Conservation (phyloP, 2,888 invertebrate species). For the Cosmia trapezina region DNA sequence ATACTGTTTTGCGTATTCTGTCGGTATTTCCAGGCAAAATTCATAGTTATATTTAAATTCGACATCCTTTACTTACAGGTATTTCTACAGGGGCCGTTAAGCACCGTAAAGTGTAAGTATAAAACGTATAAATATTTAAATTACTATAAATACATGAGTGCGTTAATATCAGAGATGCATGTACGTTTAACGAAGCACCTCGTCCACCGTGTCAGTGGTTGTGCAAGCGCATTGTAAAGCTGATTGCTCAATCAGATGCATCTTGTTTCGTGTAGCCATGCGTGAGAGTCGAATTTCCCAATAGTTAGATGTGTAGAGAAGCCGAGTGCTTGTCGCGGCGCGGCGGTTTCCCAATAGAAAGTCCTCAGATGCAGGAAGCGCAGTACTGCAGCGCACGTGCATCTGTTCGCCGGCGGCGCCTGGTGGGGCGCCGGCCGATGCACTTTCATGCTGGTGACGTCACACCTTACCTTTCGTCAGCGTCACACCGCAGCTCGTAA, state of each 20-base stretch:
- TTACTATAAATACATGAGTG: slow-evolving; percentile 9
- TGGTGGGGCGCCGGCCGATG: slow-evolving; percentile 87
- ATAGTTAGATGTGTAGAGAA: slow-evolving; percentile 77
- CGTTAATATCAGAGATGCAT: slow-evolving; percentile 53
- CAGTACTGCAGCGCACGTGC: slow-evolving; percentile 77
- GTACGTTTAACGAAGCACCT: slow-evolving; percentile 63
- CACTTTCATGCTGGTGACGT: slow-evolving; percentile 89
- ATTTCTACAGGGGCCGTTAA: slow-evolving; percentile 65
- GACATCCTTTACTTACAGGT: slow-evolving; percentile 73
- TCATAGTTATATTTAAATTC: slow-evolving; percentile 1
- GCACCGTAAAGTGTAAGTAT: slow-evolving; percentile 82
- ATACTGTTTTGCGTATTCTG: slow-evolving; percentile 1
- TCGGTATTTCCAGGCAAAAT: background rate
- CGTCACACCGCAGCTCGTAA: slow-evolving; percentile 87
- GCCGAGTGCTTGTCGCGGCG: slow-evolving; percentile 75
- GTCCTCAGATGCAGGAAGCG: slow-evolving; percentile 88
- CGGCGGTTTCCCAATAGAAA: slow-evolving; percentile 88
- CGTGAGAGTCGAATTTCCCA: slow-evolving; percentile 87
- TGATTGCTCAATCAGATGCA: slow-evolving; percentile 87
- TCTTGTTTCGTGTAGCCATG: slow-evolving; percentile 81
- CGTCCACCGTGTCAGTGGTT: slow-evolving; percentile 74
- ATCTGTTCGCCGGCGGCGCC: slow-evolving; percentile 67
- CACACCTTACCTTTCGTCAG: slow-evolving; percentile 88
- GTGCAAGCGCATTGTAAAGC: slow-evolving; percentile 82
- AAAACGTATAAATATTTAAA: slow-evolving; percentile 18